Evolutionary conservation across 1,140 invertebrate species (phyloP).

Genomic region (Drosophila saltans): DNA sequence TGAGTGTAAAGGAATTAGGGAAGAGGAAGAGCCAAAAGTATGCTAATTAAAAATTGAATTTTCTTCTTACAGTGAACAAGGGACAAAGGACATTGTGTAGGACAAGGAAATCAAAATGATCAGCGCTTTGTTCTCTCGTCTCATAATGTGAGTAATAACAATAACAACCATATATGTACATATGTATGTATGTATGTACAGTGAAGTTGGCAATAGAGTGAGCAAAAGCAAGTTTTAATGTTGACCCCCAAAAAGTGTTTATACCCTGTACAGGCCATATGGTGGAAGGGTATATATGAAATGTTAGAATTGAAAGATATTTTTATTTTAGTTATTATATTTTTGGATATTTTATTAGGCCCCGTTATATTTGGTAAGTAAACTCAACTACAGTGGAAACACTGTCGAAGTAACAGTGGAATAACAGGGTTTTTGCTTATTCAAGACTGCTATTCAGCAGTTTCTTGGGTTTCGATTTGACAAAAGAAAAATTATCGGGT

Average conservation of each 20-base stretch:
- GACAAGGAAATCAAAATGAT: conserved; percentile 64
- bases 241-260: conserved; percentile 67
- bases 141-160: conserved; percentile 77
- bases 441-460: too few relatives aligned
- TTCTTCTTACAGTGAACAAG: conserved; percentile 5
- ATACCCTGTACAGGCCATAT: not conserved
- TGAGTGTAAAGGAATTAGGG: conserved; percentile 8
- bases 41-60: conserved; percentile 36
- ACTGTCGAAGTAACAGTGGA: too few relatives aligned
- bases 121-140: conserved; percentile 74
- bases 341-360: too few relatives aligned
- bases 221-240: conserved; percentile 39
- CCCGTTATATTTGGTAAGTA: too few relatives aligned
- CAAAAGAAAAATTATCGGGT: too few relatives aligned
- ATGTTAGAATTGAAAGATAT: not conserved
- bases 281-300: not conserved
- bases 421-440: too few relatives aligned
- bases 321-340: too few relatives aligned
- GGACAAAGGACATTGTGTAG: conserved; percentile 31
- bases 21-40: conserved; percentile 12
- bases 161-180: conserved; percentile 24
- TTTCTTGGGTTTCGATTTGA: too few relatives aligned
- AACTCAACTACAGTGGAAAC: too few relatives aligned
- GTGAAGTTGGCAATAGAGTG: conserved; percentile 29
- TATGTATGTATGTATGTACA: not conserved